phyloP scores from a whole-genome alignment of 2,113 vertebrate genomes.

The Stigmatopora nigra region DNA sequence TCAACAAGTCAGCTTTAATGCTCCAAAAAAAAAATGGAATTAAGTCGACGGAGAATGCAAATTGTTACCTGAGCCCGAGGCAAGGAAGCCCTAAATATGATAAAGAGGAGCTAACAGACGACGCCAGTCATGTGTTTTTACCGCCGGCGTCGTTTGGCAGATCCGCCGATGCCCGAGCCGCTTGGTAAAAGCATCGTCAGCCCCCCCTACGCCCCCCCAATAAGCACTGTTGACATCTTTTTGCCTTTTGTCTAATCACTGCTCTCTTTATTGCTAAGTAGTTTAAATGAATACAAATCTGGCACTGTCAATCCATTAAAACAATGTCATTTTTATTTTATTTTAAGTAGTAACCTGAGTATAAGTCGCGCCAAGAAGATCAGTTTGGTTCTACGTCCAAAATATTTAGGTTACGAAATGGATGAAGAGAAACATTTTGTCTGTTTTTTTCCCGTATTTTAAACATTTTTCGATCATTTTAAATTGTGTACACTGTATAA shows the following conservation, averaged over 20 bases:
- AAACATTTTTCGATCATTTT: too few relatives aligned
- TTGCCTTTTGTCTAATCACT: constrained; percentile 29
- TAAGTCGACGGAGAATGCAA: constrained; percentile 58
- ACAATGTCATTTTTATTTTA: too few relatives aligned
- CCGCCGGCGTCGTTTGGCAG: constrained; percentile 70
- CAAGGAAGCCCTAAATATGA: constrained; percentile 69
- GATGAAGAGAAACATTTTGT: too few relatives aligned
- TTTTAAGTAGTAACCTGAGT: too few relatives aligned
- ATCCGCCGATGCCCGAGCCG: constrained; percentile 63
- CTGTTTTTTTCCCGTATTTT: too few relatives aligned
- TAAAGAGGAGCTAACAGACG: constrained; percentile 68
- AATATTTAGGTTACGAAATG: too few relatives aligned
- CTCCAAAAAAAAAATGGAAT: constrained; percentile 6
- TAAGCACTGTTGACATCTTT: constrained; percentile 41
- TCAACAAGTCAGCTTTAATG: constrained; percentile 58
- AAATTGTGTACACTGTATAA: too few relatives aligned
- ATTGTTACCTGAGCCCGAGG: constrained; percentile 73
- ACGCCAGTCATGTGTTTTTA: constrained; percentile 68
- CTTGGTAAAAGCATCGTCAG: constrained; percentile 58
- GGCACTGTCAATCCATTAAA: too few relatives aligned
- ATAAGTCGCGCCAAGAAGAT: too few relatives aligned
- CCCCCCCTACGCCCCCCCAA: constrained; percentile 1
- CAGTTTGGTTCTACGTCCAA: too few relatives aligned
- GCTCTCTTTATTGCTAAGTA: neutral
- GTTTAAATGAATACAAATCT: too few relatives aligned